Evolutionary conservation across 2,888 invertebrate species (phyloP).

Genomic region (Lithophane semibrunnea): DNA sequence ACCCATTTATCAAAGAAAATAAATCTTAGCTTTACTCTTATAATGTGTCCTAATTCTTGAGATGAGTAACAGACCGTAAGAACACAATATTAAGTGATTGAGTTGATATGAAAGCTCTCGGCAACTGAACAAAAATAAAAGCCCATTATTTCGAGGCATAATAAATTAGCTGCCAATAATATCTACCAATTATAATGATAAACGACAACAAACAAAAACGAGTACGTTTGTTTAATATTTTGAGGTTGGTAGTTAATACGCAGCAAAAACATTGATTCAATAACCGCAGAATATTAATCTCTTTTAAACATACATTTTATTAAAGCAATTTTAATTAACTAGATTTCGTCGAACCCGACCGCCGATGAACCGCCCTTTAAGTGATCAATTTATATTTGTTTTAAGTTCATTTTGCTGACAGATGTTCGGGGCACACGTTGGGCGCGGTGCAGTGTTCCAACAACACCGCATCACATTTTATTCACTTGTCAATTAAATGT

Average conservation of each 20-base stretch:
- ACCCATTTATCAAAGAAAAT: constrained; percentile 1
- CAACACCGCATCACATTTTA: constrained; percentile 84
- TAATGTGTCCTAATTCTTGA: constrained; percentile 36
- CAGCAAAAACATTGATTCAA: constrained; percentile 81
- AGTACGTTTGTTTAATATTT: constrained; percentile 72
- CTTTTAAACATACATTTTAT: constrained; percentile 81
- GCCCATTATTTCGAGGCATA: constrained; percentile 42
- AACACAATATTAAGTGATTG: constrained; percentile 47
- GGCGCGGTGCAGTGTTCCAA: constrained; percentile 77
- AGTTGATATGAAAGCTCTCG: constrained; percentile 41
- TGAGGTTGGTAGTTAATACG: constrained; percentile 69
- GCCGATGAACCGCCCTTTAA: constrained; percentile 74
- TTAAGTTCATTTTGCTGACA: constrained; percentile 74
- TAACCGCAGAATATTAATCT: constrained; percentile 85
- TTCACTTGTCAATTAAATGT: constrained; percentile 89
- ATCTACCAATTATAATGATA: constrained; percentile 62
- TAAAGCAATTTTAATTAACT: constrained; percentile 86
- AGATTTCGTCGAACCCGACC: constrained; percentile 74
- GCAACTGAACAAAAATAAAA: constrained; percentile 40
- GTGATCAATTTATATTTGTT: constrained; percentile 80
- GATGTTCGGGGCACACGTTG: constrained; percentile 69
- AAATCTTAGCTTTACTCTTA: constrained; percentile 17
- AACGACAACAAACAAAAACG: constrained; percentile 64
- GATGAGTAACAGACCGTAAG: constrained; percentile 33
- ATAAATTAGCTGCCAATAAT: constrained; percentile 55